phyloP scores from a whole-genome alignment of 2,888 invertebrate genomes.

The Drosophila flavopinicola region DNA sequence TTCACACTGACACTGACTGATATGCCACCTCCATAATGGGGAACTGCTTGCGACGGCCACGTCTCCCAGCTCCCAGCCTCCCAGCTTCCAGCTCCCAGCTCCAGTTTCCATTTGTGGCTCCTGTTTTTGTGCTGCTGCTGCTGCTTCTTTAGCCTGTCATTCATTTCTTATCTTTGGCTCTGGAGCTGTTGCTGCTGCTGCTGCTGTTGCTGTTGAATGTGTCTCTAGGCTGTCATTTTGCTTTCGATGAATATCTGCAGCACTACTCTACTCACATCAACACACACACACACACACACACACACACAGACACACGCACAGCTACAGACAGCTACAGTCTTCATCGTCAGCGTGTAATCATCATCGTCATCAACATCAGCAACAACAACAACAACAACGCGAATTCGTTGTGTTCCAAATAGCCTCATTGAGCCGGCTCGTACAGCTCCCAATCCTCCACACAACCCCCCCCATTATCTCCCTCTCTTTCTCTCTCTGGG shows the following conservation, averaged over 20 bases:
- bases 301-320: conserved; percentile 19
- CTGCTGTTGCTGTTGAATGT: conserved; percentile 78
- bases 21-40: conserved; percentile 57
- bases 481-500: neutral
- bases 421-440: conserved; percentile 77
- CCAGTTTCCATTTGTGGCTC: conserved; percentile 34
- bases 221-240: conserved; percentile 84
- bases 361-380: conserved; percentile 69
- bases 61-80: conserved; percentile 2
- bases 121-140: conserved; percentile 36
- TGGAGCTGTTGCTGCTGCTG: conserved; percentile 54
- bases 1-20: conserved; percentile 77
- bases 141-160: conserved; percentile 60
- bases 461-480: neutral
- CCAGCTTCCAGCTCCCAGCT: neutral
- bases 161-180: conserved; percentile 74
- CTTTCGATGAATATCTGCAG: conserved; percentile 82
- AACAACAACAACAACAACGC: conserved; percentile 51
- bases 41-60: conserved; percentile 14
- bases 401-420: conserved; percentile 80
- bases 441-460: conserved; percentile 30
- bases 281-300: conserved; percentile 15
- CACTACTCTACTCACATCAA: conserved; percentile 24
- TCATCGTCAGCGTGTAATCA: conserved; percentile 75
- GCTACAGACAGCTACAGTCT: conserved; percentile 42